Conservation (phyloP, 1,140 invertebrate genomes). For the Lethrus apterus region DNA sequence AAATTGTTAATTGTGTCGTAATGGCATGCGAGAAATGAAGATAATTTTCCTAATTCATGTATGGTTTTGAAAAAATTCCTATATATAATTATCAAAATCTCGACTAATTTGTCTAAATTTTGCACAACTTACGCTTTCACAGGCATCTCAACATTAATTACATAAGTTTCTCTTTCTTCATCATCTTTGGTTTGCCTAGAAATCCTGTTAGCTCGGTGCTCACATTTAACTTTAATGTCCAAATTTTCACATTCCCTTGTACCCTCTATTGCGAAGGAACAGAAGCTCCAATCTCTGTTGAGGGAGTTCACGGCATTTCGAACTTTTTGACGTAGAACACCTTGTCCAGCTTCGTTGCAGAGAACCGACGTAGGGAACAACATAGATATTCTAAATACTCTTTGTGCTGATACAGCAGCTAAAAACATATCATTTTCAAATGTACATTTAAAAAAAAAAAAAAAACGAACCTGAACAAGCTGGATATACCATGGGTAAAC, state of each 20-base stretch:
- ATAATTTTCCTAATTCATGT: background rate
- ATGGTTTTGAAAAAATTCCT: background rate
- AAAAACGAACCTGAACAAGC: conserved; percentile 74
- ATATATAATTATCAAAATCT: background rate
- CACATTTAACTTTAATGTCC: conserved; percentile 83
- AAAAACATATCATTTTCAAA: conserved; percentile 28
- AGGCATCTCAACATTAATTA: conserved; percentile 70
- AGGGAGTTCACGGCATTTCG: conserved; percentile 79
- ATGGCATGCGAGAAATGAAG: background rate
- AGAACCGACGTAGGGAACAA: conserved; percentile 88
- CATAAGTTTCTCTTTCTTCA: conserved; percentile 66
- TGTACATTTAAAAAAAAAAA: background rate
- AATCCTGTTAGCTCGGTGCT: conserved; percentile 61
- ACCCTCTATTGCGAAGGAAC: conserved; percentile 79
- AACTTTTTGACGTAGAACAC: conserved; percentile 80
- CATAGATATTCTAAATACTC: conserved; percentile 88
- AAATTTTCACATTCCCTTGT: conserved; percentile 78
- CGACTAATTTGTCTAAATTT: background rate
- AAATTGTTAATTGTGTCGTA: conserved; percentile 2
- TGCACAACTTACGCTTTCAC: conserved; percentile 73
- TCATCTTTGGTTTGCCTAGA: conserved; percentile 55
- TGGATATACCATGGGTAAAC: conserved; percentile 75
- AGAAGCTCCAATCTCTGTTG: conserved; percentile 91
- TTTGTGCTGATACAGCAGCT: conserved; percentile 76
- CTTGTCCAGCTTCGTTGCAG: conserved; percentile 89